Evolutionary conservation across 1,140 invertebrate species (phyloP), one percentile per base, ranked within the genome.

Genomic region (Anoplophora glabripennis): DNA sequence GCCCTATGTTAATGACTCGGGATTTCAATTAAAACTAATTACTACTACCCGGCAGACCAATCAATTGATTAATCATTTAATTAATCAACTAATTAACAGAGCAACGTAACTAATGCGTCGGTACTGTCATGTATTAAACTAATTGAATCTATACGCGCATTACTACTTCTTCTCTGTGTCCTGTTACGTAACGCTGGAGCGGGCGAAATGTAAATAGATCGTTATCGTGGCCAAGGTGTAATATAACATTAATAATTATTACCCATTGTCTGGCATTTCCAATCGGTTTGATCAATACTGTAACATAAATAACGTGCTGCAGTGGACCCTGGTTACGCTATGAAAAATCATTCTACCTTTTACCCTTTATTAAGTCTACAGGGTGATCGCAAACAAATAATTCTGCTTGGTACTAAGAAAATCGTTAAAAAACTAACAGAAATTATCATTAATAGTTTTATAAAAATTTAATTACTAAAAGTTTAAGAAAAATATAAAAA

Each of bases 21-120:
- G 65, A 68, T 71, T 72, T 72, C 69, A 72, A 72, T 72, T 72
- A 72, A 71, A 72, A 72, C 69, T 71, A 71, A 72, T 72, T 72
- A 72, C 63, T 62, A 55, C 67, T 61, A 62, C 64, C 67, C 67
- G 66, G 64, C 66, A 68, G 65, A 64, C 71, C 71, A 68, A 72
- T 72, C 71, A 72, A 72, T 72, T 72, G 69, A 72, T 71, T 71
- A 71, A 71, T 72, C 71, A 72, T 71, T 71, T 70, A 71, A 71
- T 71, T 71, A 69, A 71, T 72, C 65, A 67, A 67, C 66, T 72
- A 71, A 72, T 72, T 70, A 72, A 72, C 67, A 61, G 60, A 68
- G 65, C 65, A 64, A 69, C 66, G 63, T 67, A 68, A 68, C 65
- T 70, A 71, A 70, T 72, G 67, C 67, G 54, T 64, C 58, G 51